Conservation (phyloP, 2,113 vertebrate genomes). For the Hippolais icterina region DNA sequence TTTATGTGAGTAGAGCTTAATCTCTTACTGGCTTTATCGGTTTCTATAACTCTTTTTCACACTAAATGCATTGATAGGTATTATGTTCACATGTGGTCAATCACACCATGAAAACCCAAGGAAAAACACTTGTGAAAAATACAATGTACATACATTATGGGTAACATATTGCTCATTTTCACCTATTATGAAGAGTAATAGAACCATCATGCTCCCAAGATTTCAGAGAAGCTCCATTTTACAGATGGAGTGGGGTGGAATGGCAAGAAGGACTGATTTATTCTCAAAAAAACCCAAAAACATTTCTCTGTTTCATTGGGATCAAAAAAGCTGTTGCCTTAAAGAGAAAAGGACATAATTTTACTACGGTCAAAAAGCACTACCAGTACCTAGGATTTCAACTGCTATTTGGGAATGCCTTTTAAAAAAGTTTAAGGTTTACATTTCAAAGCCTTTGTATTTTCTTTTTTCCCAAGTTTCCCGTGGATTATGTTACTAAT, state of each 20-base stretch:
- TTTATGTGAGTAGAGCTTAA: neutral
- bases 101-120: neutral
- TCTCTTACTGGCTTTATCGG: neutral
- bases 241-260: neutral
- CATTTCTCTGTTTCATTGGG: neutral
- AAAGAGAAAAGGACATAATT: neutral
- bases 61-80: neutral
- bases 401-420: neutral
- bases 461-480: neutral
- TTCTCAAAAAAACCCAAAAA: neutral
- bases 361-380: neutral
- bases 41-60: neutral
- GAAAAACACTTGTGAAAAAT: neutral
- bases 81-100: neutral
- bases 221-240: neutral
- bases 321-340: neutral
- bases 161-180: neutral
- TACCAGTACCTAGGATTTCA: neutral
- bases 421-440: conserved; percentile 46
- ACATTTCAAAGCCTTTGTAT: conserved; percentile 59
- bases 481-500: conserved; percentile 61
- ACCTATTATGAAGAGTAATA: neutral
- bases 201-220: neutral
- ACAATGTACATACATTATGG: neutral
- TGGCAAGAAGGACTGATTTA: neutral